Percentiles rank a stretch among this genome's conserved stretches.
Conservation (phyloP, 2,888 invertebrate species). For the Tinea pellionella region DNA sequence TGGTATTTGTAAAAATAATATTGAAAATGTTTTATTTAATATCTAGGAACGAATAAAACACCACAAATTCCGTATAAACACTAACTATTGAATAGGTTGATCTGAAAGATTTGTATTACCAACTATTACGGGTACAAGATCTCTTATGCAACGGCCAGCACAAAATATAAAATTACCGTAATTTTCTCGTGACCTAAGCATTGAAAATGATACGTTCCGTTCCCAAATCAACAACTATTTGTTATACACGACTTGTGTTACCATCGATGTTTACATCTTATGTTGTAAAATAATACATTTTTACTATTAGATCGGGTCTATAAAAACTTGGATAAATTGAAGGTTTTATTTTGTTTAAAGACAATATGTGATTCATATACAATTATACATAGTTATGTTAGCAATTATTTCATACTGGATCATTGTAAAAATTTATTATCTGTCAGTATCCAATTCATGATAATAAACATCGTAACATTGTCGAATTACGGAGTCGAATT, state of each 20-base stretch:
- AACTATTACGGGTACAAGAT: neutral
- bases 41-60: neutral
- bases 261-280: neutral
- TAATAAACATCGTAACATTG: too few relatives aligned
- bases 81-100: neutral
- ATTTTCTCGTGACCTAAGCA: slow-evolving; percentile 21
- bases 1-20: too few relatives aligned
- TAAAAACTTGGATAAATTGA: neutral
- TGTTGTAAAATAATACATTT: slow-evolving; percentile 1
- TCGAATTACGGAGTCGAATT: too few relatives aligned
- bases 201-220: slow-evolving; percentile 29
- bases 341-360: neutral
- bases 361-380: too few relatives aligned
- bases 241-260: slow-evolving; percentile 9
- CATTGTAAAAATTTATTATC: too few relatives aligned
- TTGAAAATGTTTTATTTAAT: too few relatives aligned
- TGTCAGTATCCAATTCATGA: too few relatives aligned
- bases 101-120: neutral
- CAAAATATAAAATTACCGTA: slow-evolving; percentile 10
- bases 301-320: neutral
- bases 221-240: slow-evolving; percentile 21
- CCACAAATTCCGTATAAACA: neutral
- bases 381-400: too few relatives aligned
- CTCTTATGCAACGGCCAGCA: slow-evolving; percentile 8
- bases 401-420: too few relatives aligned